Evolutionary conservation across 1,140 invertebrate species (phyloP).

Genomic region (Dendroctonus ponderosae): DNA sequence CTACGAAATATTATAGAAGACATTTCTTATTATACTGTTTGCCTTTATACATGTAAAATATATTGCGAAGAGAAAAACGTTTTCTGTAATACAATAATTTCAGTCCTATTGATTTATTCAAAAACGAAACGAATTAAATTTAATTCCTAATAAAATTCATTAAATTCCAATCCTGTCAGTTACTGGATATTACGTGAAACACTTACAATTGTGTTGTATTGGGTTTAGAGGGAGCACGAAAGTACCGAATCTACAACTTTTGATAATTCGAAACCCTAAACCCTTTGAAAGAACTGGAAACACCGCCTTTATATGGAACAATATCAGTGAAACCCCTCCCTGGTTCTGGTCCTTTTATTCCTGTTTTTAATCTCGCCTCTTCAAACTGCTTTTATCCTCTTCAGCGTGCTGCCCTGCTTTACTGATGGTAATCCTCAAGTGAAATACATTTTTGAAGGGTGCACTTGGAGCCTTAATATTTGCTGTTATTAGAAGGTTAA

Average conservation of each 20-base stretch:
- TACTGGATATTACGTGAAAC: no score
- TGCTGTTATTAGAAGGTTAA: slow-evolving; percentile 23
- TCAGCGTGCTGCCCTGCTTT: slow-evolving; percentile 22
- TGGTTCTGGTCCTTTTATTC: slow-evolving; percentile 26
- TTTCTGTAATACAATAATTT: no score
- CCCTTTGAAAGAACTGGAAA: slow-evolving; percentile 12
- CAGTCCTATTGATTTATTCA: no score
- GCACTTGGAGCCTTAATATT: slow-evolving; percentile 27
- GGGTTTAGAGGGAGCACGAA: no score
- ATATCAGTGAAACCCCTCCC: slow-evolving; percentile 26
- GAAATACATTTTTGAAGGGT: slow-evolving; percentile 31
- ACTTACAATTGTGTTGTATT: no score
- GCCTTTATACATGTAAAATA: neutral
- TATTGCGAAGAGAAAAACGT: no score
- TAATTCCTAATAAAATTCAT: no score
- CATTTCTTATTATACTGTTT: neutral
- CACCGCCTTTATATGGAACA: slow-evolving; percentile 20
- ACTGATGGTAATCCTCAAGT: slow-evolving; percentile 27
- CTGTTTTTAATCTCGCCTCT: slow-evolving; percentile 32
- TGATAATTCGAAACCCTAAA: slow-evolving; percentile 8
- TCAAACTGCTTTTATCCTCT: slow-evolving; percentile 32
- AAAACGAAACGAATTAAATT: no score
- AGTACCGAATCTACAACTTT: slow-evolving; percentile 8
- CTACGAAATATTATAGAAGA: slow-evolving; percentile 9
- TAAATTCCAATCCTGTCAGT: no score